Percentiles rank a stretch among this genome's conserved stretches.
Conservation (phyloP, 2,888 invertebrate species). For the Melanotus villosus region DNA sequence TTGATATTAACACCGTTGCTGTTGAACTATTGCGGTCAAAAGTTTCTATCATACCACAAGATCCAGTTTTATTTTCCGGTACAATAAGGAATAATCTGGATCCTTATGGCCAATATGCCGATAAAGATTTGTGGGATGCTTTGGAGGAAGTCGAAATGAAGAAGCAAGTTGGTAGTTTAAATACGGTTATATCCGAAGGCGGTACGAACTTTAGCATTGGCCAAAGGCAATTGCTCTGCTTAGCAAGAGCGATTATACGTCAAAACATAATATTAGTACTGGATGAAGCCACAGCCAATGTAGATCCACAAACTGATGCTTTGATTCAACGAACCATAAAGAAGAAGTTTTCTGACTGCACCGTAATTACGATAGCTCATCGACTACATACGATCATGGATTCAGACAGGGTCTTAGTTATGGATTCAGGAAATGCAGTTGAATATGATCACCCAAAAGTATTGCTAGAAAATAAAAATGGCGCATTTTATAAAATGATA, state of each 20-base stretch:
- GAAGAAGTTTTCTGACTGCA: slow-evolving; percentile 79
- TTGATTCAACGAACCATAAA: slow-evolving; percentile 84
- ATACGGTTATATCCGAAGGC: slow-evolving; percentile 74
- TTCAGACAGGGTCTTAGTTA: slow-evolving; percentile 82
- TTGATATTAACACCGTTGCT: slow-evolving; percentile 79
- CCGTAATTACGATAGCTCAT: slow-evolving; percentile 87
- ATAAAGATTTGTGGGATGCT: slow-evolving; percentile 86
- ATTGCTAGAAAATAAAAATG: slow-evolving; percentile 73
- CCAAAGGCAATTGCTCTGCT: slow-evolving; percentile 78
- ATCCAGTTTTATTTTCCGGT: slow-evolving; percentile 88
- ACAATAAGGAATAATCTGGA: slow-evolving; percentile 90
- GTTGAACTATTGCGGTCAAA: slow-evolving; percentile 81
- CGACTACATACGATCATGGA: slow-evolving; percentile 88
- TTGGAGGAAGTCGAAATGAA: slow-evolving; percentile 86
- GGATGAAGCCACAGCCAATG: slow-evolving; percentile 85
- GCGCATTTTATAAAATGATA: slow-evolving; percentile 77
- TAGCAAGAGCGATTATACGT: slow-evolving; percentile 74
- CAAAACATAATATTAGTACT: slow-evolving; percentile 60
- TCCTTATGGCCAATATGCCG: slow-evolving; percentile 84
- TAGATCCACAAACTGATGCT: slow-evolving; percentile 81
- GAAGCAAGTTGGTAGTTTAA: slow-evolving; percentile 61
- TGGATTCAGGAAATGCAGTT: slow-evolving; percentile 80
- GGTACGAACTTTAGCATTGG: slow-evolving; percentile 65
- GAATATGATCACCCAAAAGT: slow-evolving; percentile 83
- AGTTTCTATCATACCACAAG: slow-evolving; percentile 89